Evolutionary conservation across 2,113 vertebrate genomes (phyloP).

Genomic region (Opisthocomus hoazin): DNA sequence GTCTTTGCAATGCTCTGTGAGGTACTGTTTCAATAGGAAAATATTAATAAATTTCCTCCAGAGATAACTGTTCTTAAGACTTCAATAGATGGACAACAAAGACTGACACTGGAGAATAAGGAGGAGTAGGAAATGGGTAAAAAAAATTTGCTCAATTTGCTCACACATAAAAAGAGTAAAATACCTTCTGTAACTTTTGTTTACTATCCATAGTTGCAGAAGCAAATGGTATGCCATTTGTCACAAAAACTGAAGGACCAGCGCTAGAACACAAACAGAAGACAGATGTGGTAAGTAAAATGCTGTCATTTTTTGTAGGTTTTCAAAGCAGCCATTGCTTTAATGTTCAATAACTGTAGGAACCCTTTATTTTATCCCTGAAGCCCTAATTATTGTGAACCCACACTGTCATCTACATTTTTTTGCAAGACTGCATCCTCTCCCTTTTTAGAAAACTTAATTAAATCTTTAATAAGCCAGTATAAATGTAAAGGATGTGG

Average conservation of each 20-base stretch:
- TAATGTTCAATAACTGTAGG: slow-evolving; percentile 28
- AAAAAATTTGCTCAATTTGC: not conserved
- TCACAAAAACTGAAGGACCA: not conserved
- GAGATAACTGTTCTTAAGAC: not conserved
- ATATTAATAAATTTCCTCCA: not conserved
- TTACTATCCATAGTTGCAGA: not conserved
- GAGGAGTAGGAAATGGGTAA: not conserved
- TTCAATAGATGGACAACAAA: not conserved
- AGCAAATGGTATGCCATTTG: not conserved
- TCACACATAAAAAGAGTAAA: not conserved
- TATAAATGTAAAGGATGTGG: slow-evolving; percentile 62
- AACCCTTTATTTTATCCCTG: slow-evolving; percentile 33
- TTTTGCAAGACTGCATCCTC: slow-evolving; percentile 38
- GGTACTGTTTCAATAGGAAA: not conserved
- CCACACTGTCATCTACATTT: slow-evolving; percentile 29
- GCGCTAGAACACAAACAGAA: not conserved
- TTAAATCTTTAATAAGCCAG: slow-evolving; percentile 63
- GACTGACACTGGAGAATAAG: not conserved
- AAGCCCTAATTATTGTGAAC: slow-evolving; percentile 51
- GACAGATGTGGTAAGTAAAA: slow-evolving; percentile 3
- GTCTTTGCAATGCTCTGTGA: not conserved
- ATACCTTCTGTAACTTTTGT: not conserved
- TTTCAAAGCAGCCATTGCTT: not conserved
- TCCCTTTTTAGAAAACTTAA: slow-evolving; percentile 44
- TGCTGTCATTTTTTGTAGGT: not conserved